phyloP scores from a whole-genome alignment of 64 coral and sea anemone species.

The Cladopsammia gracilis region DNA sequence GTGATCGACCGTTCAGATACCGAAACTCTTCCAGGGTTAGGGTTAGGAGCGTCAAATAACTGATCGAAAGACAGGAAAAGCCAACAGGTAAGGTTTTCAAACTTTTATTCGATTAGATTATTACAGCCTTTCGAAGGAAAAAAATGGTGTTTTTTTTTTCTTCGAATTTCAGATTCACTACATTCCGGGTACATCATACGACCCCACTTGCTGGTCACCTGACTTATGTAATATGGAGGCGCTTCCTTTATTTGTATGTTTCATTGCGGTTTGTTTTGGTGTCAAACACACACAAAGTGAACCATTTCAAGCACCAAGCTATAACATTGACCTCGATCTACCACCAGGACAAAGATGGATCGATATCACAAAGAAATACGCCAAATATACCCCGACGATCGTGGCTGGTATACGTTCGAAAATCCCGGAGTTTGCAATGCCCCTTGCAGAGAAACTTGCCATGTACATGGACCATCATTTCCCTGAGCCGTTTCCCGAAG shows the following conservation, averaged over 20 bases:
- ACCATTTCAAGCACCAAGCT: constrained; percentile 80
- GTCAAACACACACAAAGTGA: neutral
- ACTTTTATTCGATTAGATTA: no score
- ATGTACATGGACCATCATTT: constrained; percentile 61
- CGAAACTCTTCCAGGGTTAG: no score
- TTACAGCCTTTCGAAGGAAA: no score
- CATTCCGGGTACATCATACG: no score
- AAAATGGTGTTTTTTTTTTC: no score
- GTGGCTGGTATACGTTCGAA: neutral
- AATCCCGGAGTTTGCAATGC: constrained; percentile 53
- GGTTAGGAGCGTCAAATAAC: no score
- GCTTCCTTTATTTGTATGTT: neutral
- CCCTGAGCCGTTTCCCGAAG: constrained; percentile 71
- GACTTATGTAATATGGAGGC: neutral
- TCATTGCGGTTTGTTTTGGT: neutral
- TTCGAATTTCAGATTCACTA: no score
- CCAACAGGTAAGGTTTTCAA: no score
- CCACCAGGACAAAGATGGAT: constrained; percentile 89
- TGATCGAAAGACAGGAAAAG: no score
- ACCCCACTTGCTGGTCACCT: no score
- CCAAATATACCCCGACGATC: constrained; percentile 23
- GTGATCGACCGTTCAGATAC: no score
- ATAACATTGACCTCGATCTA: constrained; percentile 78
- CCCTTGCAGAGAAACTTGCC: constrained; percentile 69
- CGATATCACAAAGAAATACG: constrained; percentile 65